These are phyloP conservation scores for Delphinapterus leucas DNA, from an alignment of 2,113 vertebrate species.

Conservation along the genomic window DNA sequence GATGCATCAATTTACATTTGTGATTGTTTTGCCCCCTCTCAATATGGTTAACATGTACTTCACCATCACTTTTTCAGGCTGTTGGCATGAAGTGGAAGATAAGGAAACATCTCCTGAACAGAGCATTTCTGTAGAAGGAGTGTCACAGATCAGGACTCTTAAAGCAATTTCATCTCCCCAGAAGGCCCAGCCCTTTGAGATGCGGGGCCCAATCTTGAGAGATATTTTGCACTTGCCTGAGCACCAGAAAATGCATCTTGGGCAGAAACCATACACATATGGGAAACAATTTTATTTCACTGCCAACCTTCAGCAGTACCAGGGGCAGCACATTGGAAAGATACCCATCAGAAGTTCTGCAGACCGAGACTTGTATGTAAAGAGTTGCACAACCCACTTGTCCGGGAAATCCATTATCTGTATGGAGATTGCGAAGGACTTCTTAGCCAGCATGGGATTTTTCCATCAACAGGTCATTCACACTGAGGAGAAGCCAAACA, in stretches of 20 bases:
- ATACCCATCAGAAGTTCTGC: background rate
- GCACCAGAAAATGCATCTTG: background rate
- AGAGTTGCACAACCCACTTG: background rate
- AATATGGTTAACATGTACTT: background rate
- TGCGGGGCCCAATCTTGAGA: background rate
- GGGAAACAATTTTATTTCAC: background rate
- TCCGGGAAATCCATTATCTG: background rate
- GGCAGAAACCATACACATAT: background rate
- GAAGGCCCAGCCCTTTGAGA: background rate
- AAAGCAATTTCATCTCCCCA: background rate
- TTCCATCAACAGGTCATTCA: background rate
- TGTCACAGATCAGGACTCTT: background rate
- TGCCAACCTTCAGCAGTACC: background rate
- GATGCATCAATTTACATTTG: background rate
- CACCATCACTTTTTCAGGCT: constrained; percentile 29
- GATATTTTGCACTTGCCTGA: background rate
- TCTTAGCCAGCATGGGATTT: background rate
- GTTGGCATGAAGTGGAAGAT: background rate
- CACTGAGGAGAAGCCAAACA: background rate
- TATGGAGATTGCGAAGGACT: background rate
- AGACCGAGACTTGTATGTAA: background rate
- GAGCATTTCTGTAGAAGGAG: background rate
- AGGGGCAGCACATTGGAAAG: background rate
- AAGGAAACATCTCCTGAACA: background rate
- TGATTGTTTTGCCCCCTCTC: background rate